Conservation (phyloP, 2,888 invertebrate species). For the Phrixothrix hirtus region DNA sequence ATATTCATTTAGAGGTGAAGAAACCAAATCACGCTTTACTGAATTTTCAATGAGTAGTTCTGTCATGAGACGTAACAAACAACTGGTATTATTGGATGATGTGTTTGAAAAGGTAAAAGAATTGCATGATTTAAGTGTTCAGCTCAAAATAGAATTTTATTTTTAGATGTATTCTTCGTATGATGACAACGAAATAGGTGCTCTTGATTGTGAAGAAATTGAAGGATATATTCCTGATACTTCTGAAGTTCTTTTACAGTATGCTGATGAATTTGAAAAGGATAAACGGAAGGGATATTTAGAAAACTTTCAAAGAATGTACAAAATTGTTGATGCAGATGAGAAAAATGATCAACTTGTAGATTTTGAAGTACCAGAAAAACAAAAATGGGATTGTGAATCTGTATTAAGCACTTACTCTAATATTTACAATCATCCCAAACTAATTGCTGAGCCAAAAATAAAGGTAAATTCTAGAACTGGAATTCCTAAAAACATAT, state of each 20-base stretch:
- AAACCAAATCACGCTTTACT: slow-evolving; percentile 86
- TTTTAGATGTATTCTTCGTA: slow-evolving; percentile 76
- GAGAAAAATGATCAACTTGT: slow-evolving; percentile 64
- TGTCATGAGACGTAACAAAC: slow-evolving; percentile 82
- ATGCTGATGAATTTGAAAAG: slow-evolving; percentile 75
- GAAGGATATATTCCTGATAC: slow-evolving; percentile 75
- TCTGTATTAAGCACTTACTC: slow-evolving; percentile 89
- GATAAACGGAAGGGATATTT: slow-evolving; percentile 60
- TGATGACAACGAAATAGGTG: slow-evolving; percentile 86
- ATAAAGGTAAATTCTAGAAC: slow-evolving; percentile 74
- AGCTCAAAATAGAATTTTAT: neutral
- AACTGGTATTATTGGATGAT: slow-evolving; percentile 80
- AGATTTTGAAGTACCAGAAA: slow-evolving; percentile 64
- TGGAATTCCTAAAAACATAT: slow-evolving; percentile 71
- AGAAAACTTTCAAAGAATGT: slow-evolving; percentile 52
- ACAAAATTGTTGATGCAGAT: slow-evolving; percentile 37
- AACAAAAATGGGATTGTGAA: slow-evolving; percentile 88
- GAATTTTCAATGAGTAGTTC: slow-evolving; percentile 94
- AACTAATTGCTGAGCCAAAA: slow-evolving; percentile 76
- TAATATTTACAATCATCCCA: slow-evolving; percentile 90
- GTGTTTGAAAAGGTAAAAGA: slow-evolving; percentile 78
- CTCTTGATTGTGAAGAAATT: slow-evolving; percentile 88
- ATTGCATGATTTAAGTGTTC: neutral
- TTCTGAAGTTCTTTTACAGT: slow-evolving; percentile 71
- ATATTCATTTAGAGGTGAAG: slow-evolving; percentile 64